A percentile compares a stretch with the other conserved stretches of the same genome.
Conservation (phyloP, 53 echinoderm and acorn worm species). For the Mesocentrotus franciscanus region DNA sequence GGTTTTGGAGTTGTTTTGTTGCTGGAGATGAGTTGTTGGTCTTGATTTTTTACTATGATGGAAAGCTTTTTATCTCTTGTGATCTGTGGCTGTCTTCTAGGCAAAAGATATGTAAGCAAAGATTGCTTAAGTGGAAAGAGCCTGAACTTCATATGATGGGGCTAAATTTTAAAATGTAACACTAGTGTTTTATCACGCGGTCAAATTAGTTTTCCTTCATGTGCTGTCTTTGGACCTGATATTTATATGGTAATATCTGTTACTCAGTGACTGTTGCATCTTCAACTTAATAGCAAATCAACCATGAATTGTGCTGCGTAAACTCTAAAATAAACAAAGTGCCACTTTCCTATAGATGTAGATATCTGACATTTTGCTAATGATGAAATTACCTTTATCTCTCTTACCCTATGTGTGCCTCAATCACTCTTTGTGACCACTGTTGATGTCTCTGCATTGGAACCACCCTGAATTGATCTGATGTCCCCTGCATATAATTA, state of each 20-base stretch:
- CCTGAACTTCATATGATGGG: neutral
- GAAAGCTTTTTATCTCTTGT: neutral
- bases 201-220: neutral
- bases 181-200: neutral
- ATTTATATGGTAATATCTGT: neutral
- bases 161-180: neutral
- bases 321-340: slow-evolving; percentile 20
- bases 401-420: slow-evolving; percentile 53
- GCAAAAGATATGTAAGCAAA: neutral
- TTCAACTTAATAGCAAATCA: neutral
- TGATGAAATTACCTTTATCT: slow-evolving; percentile 54
- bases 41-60: neutral
- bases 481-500: slow-evolving; percentile 50
- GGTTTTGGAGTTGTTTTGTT: neutral
- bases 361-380: slow-evolving; percentile 53
- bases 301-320: slow-evolving; percentile 29
- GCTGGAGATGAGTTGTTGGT: neutral
- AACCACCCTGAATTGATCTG: slow-evolving; percentile 58
- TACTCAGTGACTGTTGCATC: slow-evolving; percentile 47
- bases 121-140: neutral
- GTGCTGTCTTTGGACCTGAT: neutral
- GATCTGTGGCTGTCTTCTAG: neutral
- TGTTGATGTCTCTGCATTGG: slow-evolving; percentile 34
- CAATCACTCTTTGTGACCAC: neutral
- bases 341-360: slow-evolving; percentile 30